Evolutionary conservation across 2,797 vertebrate species (phyloP), one percentile per base, ranked within the genome.

Genomic region (Momotus momota): DNA sequence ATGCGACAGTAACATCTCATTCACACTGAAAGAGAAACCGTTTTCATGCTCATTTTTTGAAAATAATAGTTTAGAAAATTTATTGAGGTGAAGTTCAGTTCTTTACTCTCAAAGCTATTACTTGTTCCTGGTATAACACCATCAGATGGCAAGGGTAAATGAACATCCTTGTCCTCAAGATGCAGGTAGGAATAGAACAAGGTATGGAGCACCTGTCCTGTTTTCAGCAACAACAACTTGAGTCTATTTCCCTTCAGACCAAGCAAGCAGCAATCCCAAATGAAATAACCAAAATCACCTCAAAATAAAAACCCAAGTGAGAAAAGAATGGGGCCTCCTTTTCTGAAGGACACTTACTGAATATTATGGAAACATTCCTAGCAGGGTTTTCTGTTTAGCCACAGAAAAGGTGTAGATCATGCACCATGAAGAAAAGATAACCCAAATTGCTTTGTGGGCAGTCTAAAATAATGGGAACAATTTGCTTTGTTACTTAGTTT

Each of bases 1-100:
- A 90, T 22, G 16, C 0, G 0, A 84, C 83, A 91, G 77, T 54
- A 96, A 86, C 79, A 78, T 55, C 79, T 86, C 78, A 65, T 72
- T 96, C 64, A 29, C 26, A 7, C 31, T 48, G 14, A 85, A 88
- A 94, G 79, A 57, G n/a, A 92, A 91, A 88, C 29, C 45, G 48
- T 73, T 93, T 90, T 64, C 92, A 73, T 75, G 71, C 55, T 93
- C 87, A 81, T 35, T 90, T 95, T 96, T 58, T 95, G 65, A 93
- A 95, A 94, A 93, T 60, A 96, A 86, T 73, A 43, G 48, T 75
- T 81, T 71, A 60, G 89, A 86, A 94, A 70, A 81, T 45, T 66
- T 13, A 81, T 77, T 23, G 3, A 38, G 70, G 52, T 75, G 72
- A 91, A 93, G 62, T 65, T 94, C 61, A 79, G 58, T 86, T 95